Base-by-base conservation (phyloP, 2,113 vertebrate genomes). In the Plecturocebus donacophilus region DNA sequence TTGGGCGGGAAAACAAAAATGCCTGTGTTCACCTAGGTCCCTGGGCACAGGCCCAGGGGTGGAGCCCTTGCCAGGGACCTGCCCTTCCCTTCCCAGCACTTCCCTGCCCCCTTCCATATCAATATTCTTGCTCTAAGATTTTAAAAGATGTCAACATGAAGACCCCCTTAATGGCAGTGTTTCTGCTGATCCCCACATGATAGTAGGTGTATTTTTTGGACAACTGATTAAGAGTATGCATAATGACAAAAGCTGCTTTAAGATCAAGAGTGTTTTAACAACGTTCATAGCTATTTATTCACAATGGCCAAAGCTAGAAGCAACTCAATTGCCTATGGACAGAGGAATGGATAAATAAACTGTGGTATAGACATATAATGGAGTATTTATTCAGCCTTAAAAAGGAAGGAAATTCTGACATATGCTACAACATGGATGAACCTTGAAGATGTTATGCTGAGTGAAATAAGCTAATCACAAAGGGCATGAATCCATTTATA, bases 381-480 rank as follows among this genome's bases (percentile, higher is more conserved):
- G 27, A 80, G 40, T 58, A 61, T 71, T 71, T 42, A 91, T 13
- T 38, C 80, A 71, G 87, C 30, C 68, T 84, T n/a, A n/a, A 79
- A 77, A 81, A 47, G n/a, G 61, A 84, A 84, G 20, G n/a, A 80
- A 86, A 47, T 47, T 66, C 81, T 94, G 54, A 94, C 35, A 35
- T 25, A 32, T 56, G 52, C 47, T 58, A 35, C 40, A 32, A 58
- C 58, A 56, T 40, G 45, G 80, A 42, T 84, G 47, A 79, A 56
- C 17, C 17, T 77, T 49, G 49, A 70, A 16, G 61, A 38, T 25
- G 58, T 38, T 47, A 68, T 45, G 49, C 13, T 71, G 40, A 80
- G 42, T 80, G 82, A 95, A 80, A 91, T 80, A 79, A 91, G 40
- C 73, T 35, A 61, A 73, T n/a, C 82, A 86, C 27, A 58, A 79